Percentiles rank a stretch among this genome's conserved stretches.
phyloP scores from a whole-genome alignment of 1,140 invertebrate genomes.

The Aphidius ervi region DNA sequence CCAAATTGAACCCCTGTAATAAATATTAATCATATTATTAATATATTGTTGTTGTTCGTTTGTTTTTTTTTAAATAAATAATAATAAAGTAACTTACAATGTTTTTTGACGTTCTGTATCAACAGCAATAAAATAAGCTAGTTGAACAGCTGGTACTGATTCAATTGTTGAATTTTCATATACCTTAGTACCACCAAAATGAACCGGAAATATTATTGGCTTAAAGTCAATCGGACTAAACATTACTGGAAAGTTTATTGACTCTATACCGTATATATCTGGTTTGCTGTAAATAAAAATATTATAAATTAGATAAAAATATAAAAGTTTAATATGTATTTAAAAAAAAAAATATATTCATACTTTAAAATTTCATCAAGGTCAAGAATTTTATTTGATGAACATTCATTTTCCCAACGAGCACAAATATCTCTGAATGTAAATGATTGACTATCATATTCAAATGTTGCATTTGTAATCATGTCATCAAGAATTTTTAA shows the following conservation, averaged over 20 bases:
- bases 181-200: conserved; percentile 78
- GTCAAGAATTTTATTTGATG: conserved; percentile 80
- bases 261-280: conserved; percentile 56
- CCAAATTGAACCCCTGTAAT: conserved; percentile 74
- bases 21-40: conserved; percentile 16
- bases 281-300: conserved; percentile 52
- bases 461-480: conserved; percentile 71
- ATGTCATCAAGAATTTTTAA: conserved; percentile 70
- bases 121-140: conserved; percentile 81
- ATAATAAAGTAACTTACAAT: conserved; percentile 58
- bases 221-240: conserved; percentile 83
- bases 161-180: conserved; percentile 66
- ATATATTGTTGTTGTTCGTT: too few relatives aligned
- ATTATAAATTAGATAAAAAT: neutral
- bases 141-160: conserved; percentile 75
- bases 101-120: conserved; percentile 72
- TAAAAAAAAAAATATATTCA: conserved; percentile 44
- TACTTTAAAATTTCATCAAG: conserved; percentile 77
- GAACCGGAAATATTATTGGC: conserved; percentile 78
- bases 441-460: conserved; percentile 63
- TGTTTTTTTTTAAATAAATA: neutral
- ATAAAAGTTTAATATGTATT: neutral
- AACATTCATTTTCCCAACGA: conserved; percentile 75
- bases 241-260: conserved; percentile 82
- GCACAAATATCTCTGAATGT: conserved; percentile 80